Evolutionary conservation across 1,140 invertebrate genomes (phyloP).

Genomic region (Drosophila pandora): DNA sequence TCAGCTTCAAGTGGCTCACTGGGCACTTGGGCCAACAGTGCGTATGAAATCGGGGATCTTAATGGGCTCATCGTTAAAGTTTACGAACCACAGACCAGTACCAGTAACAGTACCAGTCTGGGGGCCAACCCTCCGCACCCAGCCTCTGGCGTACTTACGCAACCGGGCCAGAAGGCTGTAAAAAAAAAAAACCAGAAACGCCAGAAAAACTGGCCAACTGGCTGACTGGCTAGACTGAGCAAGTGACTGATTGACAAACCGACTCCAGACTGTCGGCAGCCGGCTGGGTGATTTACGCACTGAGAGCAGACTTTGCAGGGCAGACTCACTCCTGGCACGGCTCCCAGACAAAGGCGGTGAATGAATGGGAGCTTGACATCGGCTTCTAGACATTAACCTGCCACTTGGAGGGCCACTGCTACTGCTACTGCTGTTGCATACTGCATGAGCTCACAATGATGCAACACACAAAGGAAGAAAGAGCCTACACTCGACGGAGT

Average conservation of each 20-base stretch:
- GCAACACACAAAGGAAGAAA: conserved; percentile 20
- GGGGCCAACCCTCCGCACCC: neutral
- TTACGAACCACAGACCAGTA: conserved; percentile 38
- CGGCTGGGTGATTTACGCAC: conserved; percentile 41
- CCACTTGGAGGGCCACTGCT: conserved; percentile 27
- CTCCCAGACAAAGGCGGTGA: conserved; percentile 27
- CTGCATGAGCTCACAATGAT: conserved; percentile 41
- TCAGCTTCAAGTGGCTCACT: conserved; percentile 10
- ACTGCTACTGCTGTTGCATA: conserved; percentile 33
- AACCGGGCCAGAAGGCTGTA: conserved; percentile 45
- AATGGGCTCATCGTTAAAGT: conserved; percentile 32
- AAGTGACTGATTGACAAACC: conserved; percentile 19
- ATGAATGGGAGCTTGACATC: conserved; percentile 47
- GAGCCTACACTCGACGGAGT: neutral
- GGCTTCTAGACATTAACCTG: conserved; percentile 47
- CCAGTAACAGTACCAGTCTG: too few species aligned
- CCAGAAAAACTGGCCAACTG: conserved; percentile 32
- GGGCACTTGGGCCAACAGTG: conserved; percentile 46
- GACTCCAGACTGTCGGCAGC: conserved; percentile 31
- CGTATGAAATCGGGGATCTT: conserved; percentile 42
- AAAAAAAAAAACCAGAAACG: conserved; percentile 55
- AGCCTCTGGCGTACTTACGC: conserved; percentile 37
- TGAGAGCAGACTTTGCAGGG: conserved; percentile 29
- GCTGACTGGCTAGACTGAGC: conserved; percentile 1
- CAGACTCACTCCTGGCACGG: conserved; percentile 10